Evolutionary conservation across 2,797 vertebrate species (phyloP).

Genomic region (Adelosebastes latens): DNA sequence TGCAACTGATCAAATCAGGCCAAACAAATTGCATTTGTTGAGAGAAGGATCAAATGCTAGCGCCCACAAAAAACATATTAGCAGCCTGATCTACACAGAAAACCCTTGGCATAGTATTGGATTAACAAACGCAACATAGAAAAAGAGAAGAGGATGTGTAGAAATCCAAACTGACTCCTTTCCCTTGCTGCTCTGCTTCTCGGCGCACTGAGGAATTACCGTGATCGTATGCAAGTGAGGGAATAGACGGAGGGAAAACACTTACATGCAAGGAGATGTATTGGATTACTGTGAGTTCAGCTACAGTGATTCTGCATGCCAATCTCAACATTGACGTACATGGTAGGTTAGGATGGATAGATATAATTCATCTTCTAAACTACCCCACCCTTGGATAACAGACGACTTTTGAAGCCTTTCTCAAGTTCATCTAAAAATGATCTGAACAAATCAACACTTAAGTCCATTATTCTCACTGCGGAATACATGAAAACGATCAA

Average conservation of each 20-base stretch:
- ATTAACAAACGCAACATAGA: constrained; percentile 76
- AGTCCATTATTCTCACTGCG: constrained; percentile 46
- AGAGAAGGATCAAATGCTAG: constrained; percentile 87
- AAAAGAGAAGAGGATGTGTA: constrained; percentile 61
- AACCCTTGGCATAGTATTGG: constrained; percentile 83
- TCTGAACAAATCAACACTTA: constrained; percentile 56
- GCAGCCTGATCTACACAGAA: constrained; percentile 83
- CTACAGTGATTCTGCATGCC: constrained; percentile 43
- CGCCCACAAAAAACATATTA: constrained; percentile 93
- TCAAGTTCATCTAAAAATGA: constrained; percentile 40
- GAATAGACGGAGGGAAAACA: constrained; percentile 21
- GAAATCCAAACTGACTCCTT: constrained; percentile 74
- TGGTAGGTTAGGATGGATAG: constrained; percentile 28
- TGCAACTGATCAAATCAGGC: constrained; percentile 94
- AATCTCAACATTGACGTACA: constrained; percentile 45
- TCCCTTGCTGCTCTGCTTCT: constrained; percentile 36
- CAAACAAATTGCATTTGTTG: constrained; percentile 95
- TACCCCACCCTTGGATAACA: constrained; percentile 44
- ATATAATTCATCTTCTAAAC: constrained; percentile 42
- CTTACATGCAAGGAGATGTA: constrained; percentile 43
- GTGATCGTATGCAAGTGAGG: constrained; percentile 29
- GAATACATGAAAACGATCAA: constrained; percentile 52
- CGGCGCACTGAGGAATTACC: constrained; percentile 45
- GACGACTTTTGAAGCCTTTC: constrained; percentile 35
- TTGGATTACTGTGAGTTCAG: constrained; percentile 58